phyloP scores from a whole-genome alignment of 2,113 vertebrate species.

The Electrona antarctica region DNA sequence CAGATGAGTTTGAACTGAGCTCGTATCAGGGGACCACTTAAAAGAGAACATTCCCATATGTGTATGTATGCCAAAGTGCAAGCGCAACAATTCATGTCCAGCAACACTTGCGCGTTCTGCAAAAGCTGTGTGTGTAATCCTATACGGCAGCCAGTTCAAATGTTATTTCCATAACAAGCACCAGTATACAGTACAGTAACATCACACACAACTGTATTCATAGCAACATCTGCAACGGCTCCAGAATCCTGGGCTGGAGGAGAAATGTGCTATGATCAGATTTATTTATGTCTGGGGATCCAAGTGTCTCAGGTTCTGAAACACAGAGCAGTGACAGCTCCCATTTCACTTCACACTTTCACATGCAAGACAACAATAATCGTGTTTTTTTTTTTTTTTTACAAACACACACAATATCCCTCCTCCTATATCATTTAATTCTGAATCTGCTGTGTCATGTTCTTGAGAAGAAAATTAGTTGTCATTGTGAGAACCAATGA shows the following conservation, averaged over 20 bases:
- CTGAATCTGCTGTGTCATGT: slow-evolving; percentile 13
- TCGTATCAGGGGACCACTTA: not conserved
- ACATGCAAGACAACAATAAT: slow-evolving; percentile 21
- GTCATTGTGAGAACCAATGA: too few species aligned
- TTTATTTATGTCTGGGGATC: slow-evolving; percentile 37
- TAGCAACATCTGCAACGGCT: slow-evolving; percentile 52
- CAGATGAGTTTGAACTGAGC: slow-evolving; percentile 16
- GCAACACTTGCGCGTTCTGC: not conserved
- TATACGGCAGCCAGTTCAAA: slow-evolving; percentile 31
- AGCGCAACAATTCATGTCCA: not conserved
- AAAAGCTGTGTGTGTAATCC: slow-evolving; percentile 9
- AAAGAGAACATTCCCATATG: slow-evolving; percentile 22
- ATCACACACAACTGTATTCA: slow-evolving; percentile 35
- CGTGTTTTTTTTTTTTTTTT: not conserved
- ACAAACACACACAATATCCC: slow-evolving; percentile 30
- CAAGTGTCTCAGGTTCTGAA: slow-evolving; percentile 39
- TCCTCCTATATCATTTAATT: slow-evolving; percentile 16
- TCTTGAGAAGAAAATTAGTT: too few species aligned
- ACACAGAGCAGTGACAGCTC: slow-evolving; percentile 31
- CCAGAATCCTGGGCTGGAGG: slow-evolving; percentile 37
- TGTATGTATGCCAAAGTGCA: not conserved
- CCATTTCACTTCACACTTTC: slow-evolving; percentile 47
- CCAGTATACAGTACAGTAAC: not conserved
- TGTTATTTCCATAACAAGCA: slow-evolving; percentile 42
- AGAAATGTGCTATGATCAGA: slow-evolving; percentile 15